A percentile compares a stretch with the other conserved stretches of the same genome.
Conservation (phyloP, 1,140 invertebrate species). For the Danaus melanippus region DNA sequence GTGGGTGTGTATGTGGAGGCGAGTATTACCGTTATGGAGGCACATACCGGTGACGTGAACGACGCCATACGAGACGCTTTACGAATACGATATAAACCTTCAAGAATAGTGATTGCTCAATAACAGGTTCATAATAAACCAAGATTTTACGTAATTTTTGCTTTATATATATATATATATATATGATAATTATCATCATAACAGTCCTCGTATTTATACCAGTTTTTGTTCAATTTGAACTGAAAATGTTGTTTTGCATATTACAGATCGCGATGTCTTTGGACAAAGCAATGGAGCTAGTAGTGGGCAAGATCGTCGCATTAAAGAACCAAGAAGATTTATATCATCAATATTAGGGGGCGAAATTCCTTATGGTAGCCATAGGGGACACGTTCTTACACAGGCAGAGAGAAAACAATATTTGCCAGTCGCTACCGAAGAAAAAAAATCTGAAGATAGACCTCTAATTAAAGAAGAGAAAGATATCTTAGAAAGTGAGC, state of each 20-base stretch:
- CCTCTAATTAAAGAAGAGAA: slow-evolving; percentile 65
- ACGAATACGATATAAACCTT: slow-evolving; percentile 56
- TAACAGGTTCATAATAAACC: slow-evolving; percentile 7
- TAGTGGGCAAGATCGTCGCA: slow-evolving; percentile 39
- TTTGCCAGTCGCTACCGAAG: slow-evolving; percentile 73
- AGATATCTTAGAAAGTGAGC: slow-evolving; percentile 51
- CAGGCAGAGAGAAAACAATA: slow-evolving; percentile 86
- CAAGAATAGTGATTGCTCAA: slow-evolving; percentile 33
- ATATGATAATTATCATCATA: slow-evolving; percentile 6
- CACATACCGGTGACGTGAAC: slow-evolving; percentile 69
- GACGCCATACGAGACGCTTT: slow-evolving; percentile 57
- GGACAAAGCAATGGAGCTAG: slow-evolving; percentile 47
- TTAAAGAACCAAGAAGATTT: slow-evolving; percentile 76
- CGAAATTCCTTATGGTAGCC: slow-evolving; percentile 81
- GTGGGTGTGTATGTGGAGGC: slow-evolving; percentile 53
- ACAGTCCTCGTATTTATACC: slow-evolving; percentile 1
- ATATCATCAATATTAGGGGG: slow-evolving; percentile 84
- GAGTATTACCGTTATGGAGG: slow-evolving; percentile 67
- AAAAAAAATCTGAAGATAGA: slow-evolving; percentile 59
- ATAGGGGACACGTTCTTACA: slow-evolving; percentile 80
- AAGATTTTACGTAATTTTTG: too few species aligned
- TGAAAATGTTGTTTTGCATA: slow-evolving; percentile 18
- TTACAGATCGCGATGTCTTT: slow-evolving; percentile 69
- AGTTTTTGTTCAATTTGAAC: background rate
- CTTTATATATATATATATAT: slow-evolving; percentile 7